A percentile compares a stretch with the other conserved stretches of the same genome.
Conservation (phyloP, 2,888 invertebrate species). For the Mythimna albipuncta region DNA sequence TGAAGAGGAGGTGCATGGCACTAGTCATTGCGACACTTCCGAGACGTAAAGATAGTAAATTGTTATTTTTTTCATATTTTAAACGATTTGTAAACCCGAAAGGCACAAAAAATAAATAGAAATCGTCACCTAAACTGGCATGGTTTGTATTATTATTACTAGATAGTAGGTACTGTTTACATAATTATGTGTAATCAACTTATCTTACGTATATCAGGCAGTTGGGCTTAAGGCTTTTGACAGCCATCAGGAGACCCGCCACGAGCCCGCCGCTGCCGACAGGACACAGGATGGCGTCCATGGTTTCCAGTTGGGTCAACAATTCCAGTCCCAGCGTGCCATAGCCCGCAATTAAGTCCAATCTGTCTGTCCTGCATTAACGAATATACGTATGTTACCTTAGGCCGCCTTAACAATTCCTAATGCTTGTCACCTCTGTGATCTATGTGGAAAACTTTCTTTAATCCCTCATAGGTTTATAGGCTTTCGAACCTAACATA, state of each 20-base stretch:
- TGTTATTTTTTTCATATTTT: not conserved
- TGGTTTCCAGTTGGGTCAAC: conserved; percentile 71
- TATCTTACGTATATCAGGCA: conserved; percentile 74
- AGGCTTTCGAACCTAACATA: too few relatives aligned
- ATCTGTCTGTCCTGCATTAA: conserved; percentile 69
- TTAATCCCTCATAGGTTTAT: too few relatives aligned
- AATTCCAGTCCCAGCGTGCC: conserved; percentile 76
- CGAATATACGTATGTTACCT: not conserved
- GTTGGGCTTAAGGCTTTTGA: conserved; percentile 75
- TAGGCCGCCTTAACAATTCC: not conserved
- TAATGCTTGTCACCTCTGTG: too few relatives aligned
- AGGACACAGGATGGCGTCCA: conserved; percentile 77
- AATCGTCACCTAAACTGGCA: not conserved
- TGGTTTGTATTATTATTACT: not conserved
- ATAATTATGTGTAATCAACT: not conserved
- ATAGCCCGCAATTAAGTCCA: conserved; percentile 76
- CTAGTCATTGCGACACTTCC: not conserved
- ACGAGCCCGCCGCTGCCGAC: conserved; percentile 75
- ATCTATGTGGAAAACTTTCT: too few relatives aligned
- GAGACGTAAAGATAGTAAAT: not conserved
- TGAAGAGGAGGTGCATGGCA: not conserved
- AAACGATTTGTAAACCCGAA: not conserved
- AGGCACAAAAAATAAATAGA: not conserved
- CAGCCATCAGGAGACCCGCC: conserved; percentile 73
- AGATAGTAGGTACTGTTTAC: not conserved